Percentiles rank a stretch among this genome's conserved stretches.
These are phyloP conservation scores for Brachypalpus laphriformis DNA, from an alignment of 2,888 invertebrate genomes.

Conservation along the genomic window DNA sequence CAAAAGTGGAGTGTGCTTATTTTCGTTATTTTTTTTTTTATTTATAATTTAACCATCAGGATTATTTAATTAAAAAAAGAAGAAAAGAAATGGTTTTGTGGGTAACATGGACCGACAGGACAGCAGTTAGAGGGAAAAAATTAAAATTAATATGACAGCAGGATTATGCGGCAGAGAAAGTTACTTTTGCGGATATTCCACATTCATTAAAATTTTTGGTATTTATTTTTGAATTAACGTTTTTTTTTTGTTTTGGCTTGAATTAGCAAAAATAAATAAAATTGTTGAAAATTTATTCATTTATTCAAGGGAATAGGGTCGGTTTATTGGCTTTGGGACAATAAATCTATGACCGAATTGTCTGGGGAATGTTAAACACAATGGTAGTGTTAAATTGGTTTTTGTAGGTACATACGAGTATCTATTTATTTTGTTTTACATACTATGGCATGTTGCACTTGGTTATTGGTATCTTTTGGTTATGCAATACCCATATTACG, in stretches of 20 bases:
- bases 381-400: no score
- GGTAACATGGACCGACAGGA: slow-evolving; percentile 16
- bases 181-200: neutral
- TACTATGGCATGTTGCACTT: no score
- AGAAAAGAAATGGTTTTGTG: neutral
- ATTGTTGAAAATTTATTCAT: neutral
- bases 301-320: no score
- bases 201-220: neutral
- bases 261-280: neutral
- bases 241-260: neutral
- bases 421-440: no score
- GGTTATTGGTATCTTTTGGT: no score
- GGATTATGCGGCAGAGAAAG: neutral
- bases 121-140: neutral
- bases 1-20: neutral
- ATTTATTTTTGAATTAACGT: neutral
- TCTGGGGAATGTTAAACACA: no score
- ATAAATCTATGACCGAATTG: no score
- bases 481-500: no score
- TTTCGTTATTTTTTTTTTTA: neutral
- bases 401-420: no score
- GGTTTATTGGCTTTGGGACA: neutral
- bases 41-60: slow-evolving; percentile 17
- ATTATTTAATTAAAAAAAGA: slow-evolving; percentile 38
- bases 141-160: slow-evolving; percentile 32